Evolutionary conservation across 2,797 vertebrate genomes (phyloP).

Genomic region (Spinus pinus): DNA sequence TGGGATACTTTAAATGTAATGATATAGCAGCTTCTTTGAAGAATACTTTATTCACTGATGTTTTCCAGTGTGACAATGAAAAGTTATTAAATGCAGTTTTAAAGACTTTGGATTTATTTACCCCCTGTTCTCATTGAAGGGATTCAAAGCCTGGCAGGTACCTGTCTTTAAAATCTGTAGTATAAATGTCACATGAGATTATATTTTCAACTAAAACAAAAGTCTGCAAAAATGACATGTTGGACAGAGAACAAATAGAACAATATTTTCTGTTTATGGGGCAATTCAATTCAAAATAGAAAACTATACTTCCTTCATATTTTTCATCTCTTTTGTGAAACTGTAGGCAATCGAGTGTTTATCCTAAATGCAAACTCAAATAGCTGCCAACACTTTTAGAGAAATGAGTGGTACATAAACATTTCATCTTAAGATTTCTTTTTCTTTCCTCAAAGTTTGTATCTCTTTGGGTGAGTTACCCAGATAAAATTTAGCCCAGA

Average conservation of each 20-base stretch:
- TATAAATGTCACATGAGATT: background rate
- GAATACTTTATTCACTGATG: background rate
- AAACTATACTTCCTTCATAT: background rate
- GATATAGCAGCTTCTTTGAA: background rate
- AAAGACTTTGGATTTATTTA: constrained; percentile 13
- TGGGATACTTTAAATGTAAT: background rate
- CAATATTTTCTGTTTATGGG: background rate
- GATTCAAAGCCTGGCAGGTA: background rate
- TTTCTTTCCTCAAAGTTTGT: background rate
- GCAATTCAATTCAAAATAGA: background rate
- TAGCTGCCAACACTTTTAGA: background rate
- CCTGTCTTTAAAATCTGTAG: background rate
- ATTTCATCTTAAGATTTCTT: background rate
- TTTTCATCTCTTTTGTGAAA: background rate
- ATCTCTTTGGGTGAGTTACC: background rate
- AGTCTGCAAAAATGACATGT: background rate
- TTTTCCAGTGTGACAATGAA: background rate
- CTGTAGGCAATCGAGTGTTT: background rate
- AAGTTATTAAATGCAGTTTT: background rate
- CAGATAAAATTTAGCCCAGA: background rate
- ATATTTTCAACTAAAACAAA: background rate
- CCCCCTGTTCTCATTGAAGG: background rate
- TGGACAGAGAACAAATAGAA: background rate
- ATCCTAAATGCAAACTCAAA: background rate
- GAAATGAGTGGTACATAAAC: background rate